phyloP scores from a whole-genome alignment of 2,888 invertebrate genomes.

The Parnassius smintheus region DNA sequence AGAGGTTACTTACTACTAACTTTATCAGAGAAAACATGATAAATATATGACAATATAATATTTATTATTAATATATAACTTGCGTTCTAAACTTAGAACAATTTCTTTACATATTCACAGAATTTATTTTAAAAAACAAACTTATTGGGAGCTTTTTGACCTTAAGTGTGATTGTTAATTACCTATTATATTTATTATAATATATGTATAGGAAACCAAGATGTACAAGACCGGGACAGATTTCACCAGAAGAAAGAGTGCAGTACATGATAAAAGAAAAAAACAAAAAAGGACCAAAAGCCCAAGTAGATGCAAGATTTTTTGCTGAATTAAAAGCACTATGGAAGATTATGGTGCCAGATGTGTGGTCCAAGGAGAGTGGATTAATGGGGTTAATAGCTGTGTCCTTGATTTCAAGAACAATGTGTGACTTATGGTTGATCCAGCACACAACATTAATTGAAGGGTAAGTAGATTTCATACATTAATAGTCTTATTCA shows the following conservation, averaged over 20 bases:
- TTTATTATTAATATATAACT: no score
- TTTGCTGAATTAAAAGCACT: slow-evolving; percentile 85
- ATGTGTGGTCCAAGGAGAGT: slow-evolving; percentile 88
- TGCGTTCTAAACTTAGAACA: no score
- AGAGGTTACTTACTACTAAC: no score
- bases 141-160: no score
- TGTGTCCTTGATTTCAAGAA: slow-evolving; percentile 89
- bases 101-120: no score
- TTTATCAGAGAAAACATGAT: no score
- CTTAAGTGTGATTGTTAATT: no score
- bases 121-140: no score
- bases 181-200: no score
- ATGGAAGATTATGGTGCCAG: slow-evolving; percentile 90
- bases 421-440: slow-evolving; percentile 98
- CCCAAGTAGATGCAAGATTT: slow-evolving; percentile 89
- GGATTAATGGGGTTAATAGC: slow-evolving; percentile 89
- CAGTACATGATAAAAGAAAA: slow-evolving; percentile 90
- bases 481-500: no score
- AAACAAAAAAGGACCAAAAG: slow-evolving; percentile 82
- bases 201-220: slow-evolving; percentile 37
- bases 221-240: slow-evolving; percentile 42
- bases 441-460: slow-evolving; percentile 96
- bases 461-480: slow-evolving; percentile 85
- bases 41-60: no score
- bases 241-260: slow-evolving; percentile 85